Evolutionary conservation across 2,113 vertebrate species (phyloP), one percentile per base, ranked within the genome.

Genomic region (Triplophysa dalaica): DNA sequence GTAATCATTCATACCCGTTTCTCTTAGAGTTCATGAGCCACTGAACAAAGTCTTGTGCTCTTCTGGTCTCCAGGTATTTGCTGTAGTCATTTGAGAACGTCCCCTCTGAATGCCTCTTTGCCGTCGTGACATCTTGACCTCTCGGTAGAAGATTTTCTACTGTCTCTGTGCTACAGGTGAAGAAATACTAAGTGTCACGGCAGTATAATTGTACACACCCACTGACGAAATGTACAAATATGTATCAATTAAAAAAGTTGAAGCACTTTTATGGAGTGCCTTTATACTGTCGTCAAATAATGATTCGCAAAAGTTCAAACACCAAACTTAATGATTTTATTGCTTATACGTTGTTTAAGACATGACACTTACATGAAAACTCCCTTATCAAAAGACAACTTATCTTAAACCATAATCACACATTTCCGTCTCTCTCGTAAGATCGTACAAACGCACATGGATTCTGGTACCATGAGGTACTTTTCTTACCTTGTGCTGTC

Each of bases 61-160:
- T 93, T 80, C 91, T 92, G 38, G 95, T 95, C 91, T 99, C 96
- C 93, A 98, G 91, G 81, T 96, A 98, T 88, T 96, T 98, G 94
- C 95, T 99, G 90, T 98, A 98, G 89, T 99, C 97, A 50, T 98
- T 99, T 75, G 97, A 97, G 90, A 99, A 99, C 0, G 96, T 99
- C 70, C 97, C 97, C 88, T 99, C 97, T 1, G 97, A 98, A 77
- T 99, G 97, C 80, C 97, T 94, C 88, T 98, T 99, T 85, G 90
- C 91, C 89, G 92, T 91, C 3, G 88, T 91, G 82, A 88, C 89
- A 69, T 92, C 92, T 84, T 87, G 88, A 0, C 81, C 87, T 79
- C 94, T 93, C 14, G 87, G 90, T 52, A 77, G 73, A 2, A 89
- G 79, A n/a, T 91, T 88, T 81, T 91, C 86, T 58, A 93, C 93